Base-by-base conservation (phyloP, 1,140 invertebrate species). In the Drosophila murphyi region DNA sequence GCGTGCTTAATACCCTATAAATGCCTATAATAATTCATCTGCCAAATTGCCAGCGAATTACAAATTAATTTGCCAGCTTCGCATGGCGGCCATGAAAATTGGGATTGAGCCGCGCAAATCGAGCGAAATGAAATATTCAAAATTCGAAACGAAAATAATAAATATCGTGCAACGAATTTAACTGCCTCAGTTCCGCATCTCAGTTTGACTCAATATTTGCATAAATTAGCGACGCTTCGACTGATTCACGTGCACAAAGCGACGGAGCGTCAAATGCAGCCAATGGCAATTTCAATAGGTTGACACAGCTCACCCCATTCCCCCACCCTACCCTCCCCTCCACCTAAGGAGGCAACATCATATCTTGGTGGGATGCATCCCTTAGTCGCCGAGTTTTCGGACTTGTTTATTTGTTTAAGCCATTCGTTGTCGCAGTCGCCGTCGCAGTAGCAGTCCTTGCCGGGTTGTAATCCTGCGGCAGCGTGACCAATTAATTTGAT, bases 401-500 rank as follows among this genome's bases (percentile, higher is more conserved):
- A 73, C 64, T 76, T 76, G 83, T 82, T 80, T 87, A 79, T 87
- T 83, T 79, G 63, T 73, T 89, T 61, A 80, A 88, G 83, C 83
- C 60, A 69, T 72, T 71, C 68, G 67, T 57, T 54, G 60, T 61
- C 41, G 62, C 31, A 20, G 20, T 20, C 20, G 20, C 20, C 1
- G 20, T 20, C 20, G 20, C 20, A 54, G 54, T 56, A 28, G 56
- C 52, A 48, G 64, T 35, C 65, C 71, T 72, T 39, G 60, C 64
- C 70, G 55, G 74, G 72, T 69, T 88, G 85, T 90, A 81, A 85
- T 90, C 79, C 85, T 85, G 85, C 72, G 73, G 72, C 85, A 89
- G 89, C 89, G 89, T 91, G 89, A 91, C 89, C 89, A 91, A 91
- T 91, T 91, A 91, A 91, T 91, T 91, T 91, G 89, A 91, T 91